phyloP scores from a whole-genome alignment of 2,113 vertebrate genomes.

The Thunnus thynnus region DNA sequence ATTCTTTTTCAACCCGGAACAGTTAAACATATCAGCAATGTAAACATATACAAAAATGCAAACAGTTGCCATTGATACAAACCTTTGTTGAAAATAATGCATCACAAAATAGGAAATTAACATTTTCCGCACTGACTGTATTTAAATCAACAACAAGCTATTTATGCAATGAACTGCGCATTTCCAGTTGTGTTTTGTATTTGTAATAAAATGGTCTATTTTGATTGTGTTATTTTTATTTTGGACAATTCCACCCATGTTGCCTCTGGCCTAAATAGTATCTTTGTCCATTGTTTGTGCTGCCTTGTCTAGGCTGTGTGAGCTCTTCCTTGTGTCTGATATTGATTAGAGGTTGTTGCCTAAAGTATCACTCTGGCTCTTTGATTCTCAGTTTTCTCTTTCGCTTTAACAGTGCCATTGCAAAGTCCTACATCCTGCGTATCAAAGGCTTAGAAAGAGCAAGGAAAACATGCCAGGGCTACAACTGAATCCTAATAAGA shows the following conservation, averaged over 20 bases:
- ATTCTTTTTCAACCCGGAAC: neutral
- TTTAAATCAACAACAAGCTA: conserved; percentile 72
- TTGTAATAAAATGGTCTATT: conserved; percentile 80
- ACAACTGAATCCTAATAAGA: conserved; percentile 65
- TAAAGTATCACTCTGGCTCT: conserved; percentile 25
- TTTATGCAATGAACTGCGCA: conserved; percentile 73
- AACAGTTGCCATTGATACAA: conserved; percentile 16
- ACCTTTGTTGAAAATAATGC: conserved; percentile 12
- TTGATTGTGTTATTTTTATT: conserved; percentile 38
- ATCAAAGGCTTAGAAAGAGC: conserved; percentile 41
- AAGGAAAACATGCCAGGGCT: conserved; percentile 49
- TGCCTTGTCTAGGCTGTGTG: conserved; percentile 3
- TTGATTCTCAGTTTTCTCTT: conserved; percentile 54
- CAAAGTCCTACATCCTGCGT: conserved; percentile 49
- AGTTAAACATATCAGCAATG: conserved; percentile 10
- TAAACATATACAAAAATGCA: conserved; percentile 3
- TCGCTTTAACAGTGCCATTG: conserved; percentile 45
- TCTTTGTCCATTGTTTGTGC: conserved; percentile 25
- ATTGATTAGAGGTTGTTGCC: conserved; percentile 45
- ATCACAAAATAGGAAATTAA: conserved; percentile 49
- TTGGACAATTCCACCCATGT: neutral
- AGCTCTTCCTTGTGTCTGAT: conserved; percentile 34
- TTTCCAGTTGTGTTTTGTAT: conserved; percentile 73
- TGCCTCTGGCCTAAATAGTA: neutral
- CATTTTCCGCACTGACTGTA: conserved; percentile 80